Percentiles rank a stretch among this genome's conserved stretches.
phyloP scores from a whole-genome alignment of 2,888 invertebrate species.

The Drosophila tanythrix region DNA sequence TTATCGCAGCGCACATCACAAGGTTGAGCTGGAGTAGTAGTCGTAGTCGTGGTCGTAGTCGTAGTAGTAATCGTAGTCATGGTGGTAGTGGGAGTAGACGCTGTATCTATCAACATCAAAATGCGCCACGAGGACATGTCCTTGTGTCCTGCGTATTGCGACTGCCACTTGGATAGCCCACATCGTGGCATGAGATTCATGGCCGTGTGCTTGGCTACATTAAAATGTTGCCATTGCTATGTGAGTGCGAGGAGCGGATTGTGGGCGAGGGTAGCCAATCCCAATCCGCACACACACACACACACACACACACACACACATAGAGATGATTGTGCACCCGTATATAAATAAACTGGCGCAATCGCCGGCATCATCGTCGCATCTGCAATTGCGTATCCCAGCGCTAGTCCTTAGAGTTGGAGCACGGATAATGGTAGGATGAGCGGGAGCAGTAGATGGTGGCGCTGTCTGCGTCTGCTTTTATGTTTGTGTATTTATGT shows the following conservation, averaged over 20 bases:
- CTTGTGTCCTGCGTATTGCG: conserved; percentile 13
- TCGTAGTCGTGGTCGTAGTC: conserved; percentile 11
- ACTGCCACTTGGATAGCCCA: conserved; percentile 40
- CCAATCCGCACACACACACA: conserved; percentile 16
- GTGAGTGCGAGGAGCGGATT: conserved; percentile 8
- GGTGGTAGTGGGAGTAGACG: conserved; percentile 7
- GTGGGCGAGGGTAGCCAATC: conserved; percentile 18
- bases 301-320: conserved; percentile 1
- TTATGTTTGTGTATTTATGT: conserved; percentile 60
- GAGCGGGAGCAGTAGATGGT: conserved; percentile 20
- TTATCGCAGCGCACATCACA: conserved; percentile 69
- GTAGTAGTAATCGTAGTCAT: conserved; percentile 11
- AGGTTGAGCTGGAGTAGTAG: conserved; percentile 32
- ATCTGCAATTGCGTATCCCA: conserved; percentile 78
- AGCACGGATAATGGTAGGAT: neutral
- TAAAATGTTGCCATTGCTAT: conserved; percentile 68
- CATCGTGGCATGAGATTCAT: conserved; percentile 64
- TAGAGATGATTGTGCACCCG: conserved; percentile 32
- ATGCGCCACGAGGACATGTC: conserved; percentile 43
- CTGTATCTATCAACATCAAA: conserved; percentile 75
- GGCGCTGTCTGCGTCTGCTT: conserved; percentile 57
- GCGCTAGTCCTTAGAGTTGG: conserved; percentile 37
- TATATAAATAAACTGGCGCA: conserved; percentile 77
- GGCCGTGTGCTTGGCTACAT: conserved; percentile 65
- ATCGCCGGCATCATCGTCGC: conserved; percentile 76